Evolutionary conservation across 2,797 vertebrate species (phyloP).

Genomic region (Falco naumanni): DNA sequence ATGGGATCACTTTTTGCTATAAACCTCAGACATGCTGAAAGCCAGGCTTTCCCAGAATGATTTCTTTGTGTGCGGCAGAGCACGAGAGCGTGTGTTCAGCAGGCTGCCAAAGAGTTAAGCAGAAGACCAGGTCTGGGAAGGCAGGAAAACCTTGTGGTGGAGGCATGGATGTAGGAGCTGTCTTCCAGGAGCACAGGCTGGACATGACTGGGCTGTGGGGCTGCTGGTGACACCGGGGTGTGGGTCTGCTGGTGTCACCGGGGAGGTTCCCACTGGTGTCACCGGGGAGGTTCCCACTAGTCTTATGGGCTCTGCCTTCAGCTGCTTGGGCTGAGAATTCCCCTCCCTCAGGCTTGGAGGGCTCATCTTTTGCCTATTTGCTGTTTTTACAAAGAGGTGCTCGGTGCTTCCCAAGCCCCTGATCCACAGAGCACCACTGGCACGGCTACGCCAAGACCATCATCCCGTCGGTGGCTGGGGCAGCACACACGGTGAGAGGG

Average conservation of each 20-base stretch:
- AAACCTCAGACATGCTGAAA: constrained; percentile 27
- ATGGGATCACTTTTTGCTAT: constrained; percentile 31
- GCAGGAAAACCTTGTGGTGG: not conserved
- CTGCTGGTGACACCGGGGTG: no score
- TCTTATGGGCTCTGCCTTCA: not conserved
- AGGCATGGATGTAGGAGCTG: not conserved
- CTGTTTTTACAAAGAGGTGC: not conserved
- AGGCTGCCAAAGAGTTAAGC: not conserved
- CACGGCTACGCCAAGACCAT: fast-evolving
- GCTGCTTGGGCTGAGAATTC: not conserved
- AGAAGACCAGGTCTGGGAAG: not conserved
- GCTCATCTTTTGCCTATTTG: not conserved
- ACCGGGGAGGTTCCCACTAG: no score
- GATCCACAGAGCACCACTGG: not conserved
- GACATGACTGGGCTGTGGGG: fast-evolving
- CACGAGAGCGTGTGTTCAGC: not conserved
- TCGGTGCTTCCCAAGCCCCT: not conserved
- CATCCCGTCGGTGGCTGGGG: fast-evolving
- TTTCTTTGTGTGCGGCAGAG: constrained; percentile 9
- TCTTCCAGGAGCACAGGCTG: not conserved
- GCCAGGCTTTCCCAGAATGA: constrained; percentile 43
- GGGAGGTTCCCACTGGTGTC: not conserved
- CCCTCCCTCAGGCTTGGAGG: not conserved
- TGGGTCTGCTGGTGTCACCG: fast-evolving
- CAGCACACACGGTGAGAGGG: fast-evolving